These are phyloP conservation scores for Tiliqua scincoides DNA, from an alignment of 2,113 vertebrate species.

Conservation along the genomic window DNA sequence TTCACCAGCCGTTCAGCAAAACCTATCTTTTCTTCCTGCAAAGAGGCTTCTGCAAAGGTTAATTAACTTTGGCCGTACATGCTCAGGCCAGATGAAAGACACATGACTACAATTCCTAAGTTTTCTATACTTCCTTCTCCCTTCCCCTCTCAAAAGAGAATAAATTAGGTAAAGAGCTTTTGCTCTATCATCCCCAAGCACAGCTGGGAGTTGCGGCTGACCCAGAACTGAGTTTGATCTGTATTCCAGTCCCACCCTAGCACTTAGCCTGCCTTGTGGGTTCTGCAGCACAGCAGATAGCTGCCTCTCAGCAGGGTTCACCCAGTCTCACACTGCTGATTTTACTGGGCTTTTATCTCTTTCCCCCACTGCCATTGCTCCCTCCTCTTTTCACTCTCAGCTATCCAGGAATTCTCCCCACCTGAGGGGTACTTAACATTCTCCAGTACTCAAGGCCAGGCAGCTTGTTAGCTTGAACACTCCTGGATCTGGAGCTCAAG, in stretches of 20 bases:
- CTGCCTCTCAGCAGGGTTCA: not conserved
- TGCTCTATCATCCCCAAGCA: not conserved
- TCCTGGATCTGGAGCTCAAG: constrained; percentile 69
- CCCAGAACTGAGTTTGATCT: constrained; percentile 17
- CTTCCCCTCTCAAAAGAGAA: not conserved
- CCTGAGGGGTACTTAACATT: constrained; percentile 50
- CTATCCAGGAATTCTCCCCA: constrained; percentile 30
- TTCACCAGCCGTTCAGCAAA: not conserved
- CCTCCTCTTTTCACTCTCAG: not conserved
- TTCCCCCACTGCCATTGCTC: not conserved
- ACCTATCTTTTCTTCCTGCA: not conserved
- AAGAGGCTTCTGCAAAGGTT: not conserved
- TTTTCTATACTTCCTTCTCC: not conserved
- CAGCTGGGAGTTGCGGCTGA: constrained; percentile 1
- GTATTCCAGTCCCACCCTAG: not conserved
- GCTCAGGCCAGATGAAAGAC: not conserved
- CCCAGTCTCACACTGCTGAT: not conserved
- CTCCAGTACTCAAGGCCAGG: constrained; percentile 63
- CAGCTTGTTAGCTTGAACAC: constrained; percentile 63
- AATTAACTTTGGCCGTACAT: not conserved
- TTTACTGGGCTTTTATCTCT: constrained; percentile 32
- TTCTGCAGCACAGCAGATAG: not conserved
- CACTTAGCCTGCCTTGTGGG: not conserved
- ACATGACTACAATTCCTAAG: not conserved
- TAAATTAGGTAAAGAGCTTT: not conserved